Base-by-base conservation (phyloP, 1,140 invertebrate genomes). In the Neodiprion pinetum region DNA sequence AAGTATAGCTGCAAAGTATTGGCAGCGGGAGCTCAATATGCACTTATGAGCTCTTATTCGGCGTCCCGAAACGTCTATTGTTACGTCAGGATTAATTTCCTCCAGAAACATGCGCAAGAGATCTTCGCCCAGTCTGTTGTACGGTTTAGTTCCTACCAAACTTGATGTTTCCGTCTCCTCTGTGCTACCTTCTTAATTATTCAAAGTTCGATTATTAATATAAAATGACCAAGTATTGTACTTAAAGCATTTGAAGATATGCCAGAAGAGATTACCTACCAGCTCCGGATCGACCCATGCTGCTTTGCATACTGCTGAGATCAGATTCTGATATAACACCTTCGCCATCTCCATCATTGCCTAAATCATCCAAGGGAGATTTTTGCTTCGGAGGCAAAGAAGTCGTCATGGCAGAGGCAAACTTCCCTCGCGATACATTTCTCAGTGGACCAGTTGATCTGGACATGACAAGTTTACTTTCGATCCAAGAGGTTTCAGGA, bases 1-100 rank as follows among this genome's bases (percentile, higher is more conserved):
- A 2, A 97, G 87, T 86, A 97, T 95, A 48, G 95, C 96, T 8
- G 95, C 95, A 88, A 98, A 97, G 84, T 97, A 98, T 83, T 96
- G 94, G 82, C 96, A 97, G 49, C 96, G 91, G 9, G 95, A 96
- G 72, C 94, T 93, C 71, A 97, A 87, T 80, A 98, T 96, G 86
- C 96, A 97, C 87, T 96, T 97, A 84, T 98, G 96, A 17, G 95
- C 95, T 83, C 93, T 93, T 65, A 97, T 94, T 74, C 93, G 90
- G 9, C 93, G 91, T 1, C 94, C 95, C 28, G 92, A 92, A 12
- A 96, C 95, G 81, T 95, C 93, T 3, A 96, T 93, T 12, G 92
- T 92, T 71, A 96, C 95, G 86, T 97, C 96, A 21, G 94, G 92
- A 80, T 94, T 94, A 66, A 96, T 94, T 88, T 97, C 96, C 82